Evolutionary conservation across 2,888 invertebrate genomes (phyloP), one percentile per base, ranked within the genome.

Genomic region (Branchinecta sandiegonensis): DNA sequence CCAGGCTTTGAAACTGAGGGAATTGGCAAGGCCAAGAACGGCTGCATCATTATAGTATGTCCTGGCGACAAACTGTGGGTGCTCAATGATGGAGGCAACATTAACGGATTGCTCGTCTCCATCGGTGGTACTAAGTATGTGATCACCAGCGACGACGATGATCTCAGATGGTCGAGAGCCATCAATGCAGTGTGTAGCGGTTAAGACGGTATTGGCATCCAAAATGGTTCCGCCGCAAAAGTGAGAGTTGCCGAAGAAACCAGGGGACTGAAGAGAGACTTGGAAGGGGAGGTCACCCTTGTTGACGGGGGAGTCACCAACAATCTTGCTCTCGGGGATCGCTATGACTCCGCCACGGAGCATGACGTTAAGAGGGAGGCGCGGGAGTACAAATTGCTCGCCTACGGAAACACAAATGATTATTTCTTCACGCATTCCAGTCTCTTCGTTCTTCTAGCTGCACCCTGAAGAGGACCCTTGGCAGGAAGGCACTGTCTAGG

Each of bases 41-140:
- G 86, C 88, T 69, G 89, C 86, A 73, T 89, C 88, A 74, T 88
- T 79, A 17, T 13, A 48, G 23, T 37, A 65, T 17, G 69, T 69
- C 13, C n/a, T n/a, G 8, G 68, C 23, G 14, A 48, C 46, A 48
- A 48, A 69, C 1, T 68, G 17, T 8, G 65, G 48, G 65, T 69
- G 65, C 56, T 67, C 67, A 46, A 47, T 65, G 50, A 65, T 46
- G 11, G 47, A 46, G 37, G 47, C 17, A 12, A 69, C 69, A 6
- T 12, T n/a, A 10, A 48, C n/a, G 10, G 48, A n/a, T 17, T 69
- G 69, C 50, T 69, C 69, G 14, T 64, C 17, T 46, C 69, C 68
- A 14, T 66, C 66, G 10, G n/a, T 63, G 9, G 47, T n/a, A 17
- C 48, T 65, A 23, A 69, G 47, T 46, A 65, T 50, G 37, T 69